Base-by-base conservation (phyloP, 2,888 invertebrate genomes). In the Lithodes maja region DNA sequence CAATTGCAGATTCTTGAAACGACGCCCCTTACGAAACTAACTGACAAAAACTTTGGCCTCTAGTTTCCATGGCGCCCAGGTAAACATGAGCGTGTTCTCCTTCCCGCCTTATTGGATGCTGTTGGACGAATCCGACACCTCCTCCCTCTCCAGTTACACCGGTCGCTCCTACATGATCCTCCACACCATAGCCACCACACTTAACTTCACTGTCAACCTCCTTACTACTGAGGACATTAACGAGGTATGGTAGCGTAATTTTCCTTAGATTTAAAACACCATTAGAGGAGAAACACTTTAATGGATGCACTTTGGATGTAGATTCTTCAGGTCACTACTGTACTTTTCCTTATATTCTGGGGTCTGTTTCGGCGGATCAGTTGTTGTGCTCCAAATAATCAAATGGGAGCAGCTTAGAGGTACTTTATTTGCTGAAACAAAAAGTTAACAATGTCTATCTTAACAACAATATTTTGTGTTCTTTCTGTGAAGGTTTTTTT, bases 91-190 rank as follows among this genome's bases (percentile, higher is more conserved):
- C n/a, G 9, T 80, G 5, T 80, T 53, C 15, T 55, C 7, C 15
- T 80, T 80, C 79, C n/a, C 55, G 53, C 79, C 79, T 1, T 80
- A 15, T n/a, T 80, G 53, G 17, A 80, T 80, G 2, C 54, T 54
- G 1, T 9, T 80, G 79, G 71, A 69, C 69, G 50, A 0, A 12
- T n/a, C 81, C 1, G 33, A 49, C 69, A 69, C 53, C 17, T n/a
- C 53, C 79, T 53, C 53, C 17, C 52, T n/a, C 5, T 12, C 53
- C 3, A 53, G 5, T 3, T 80, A 80, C 33, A 54, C 79, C 3
- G 79, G 79, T 12, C 53, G 79, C 53, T 15, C 53, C 55, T 80
- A 80, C 79, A 80, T 53, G n/a, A 80, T 80, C n/a, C 52, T 80
- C 5, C 9, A 15, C 12, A 52, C 52, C n/a, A 52, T 80, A n/a